Evolutionary conservation across 2,797 vertebrate species (phyloP), one percentile per base, ranked within the genome.

Genomic region (Sciaenops ocellatus): DNA sequence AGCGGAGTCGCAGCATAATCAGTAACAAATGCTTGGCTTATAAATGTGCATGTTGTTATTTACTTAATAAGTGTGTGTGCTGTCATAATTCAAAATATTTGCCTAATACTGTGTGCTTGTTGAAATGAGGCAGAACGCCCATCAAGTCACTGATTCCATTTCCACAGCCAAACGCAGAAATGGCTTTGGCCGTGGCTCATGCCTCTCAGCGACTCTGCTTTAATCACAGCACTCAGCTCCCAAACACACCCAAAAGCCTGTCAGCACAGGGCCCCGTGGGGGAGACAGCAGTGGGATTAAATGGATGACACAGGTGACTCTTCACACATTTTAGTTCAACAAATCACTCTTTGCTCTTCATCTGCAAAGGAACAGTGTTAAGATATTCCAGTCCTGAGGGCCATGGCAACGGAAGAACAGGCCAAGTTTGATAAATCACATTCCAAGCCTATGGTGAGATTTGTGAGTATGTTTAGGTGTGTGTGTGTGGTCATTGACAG

Each of bases 271-370:
- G 17, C 69, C 60, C 66, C 0, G 3, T 46, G 65, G 59, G 34
- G 59, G 56, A 60, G 44, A 46, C 71, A 51, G 67, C 55, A 54
- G 8, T 1, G 50, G 62, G 69, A 81, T 72, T 83, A 69, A 67
- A 81, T 42, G 10, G 62, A 77, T 81, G 67, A 69, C 78, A 84
- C 63, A 78, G 71, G 76, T 79, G 54, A 80, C 76, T 74, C 72
- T 52, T 73, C 60, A 67, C 64, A 71, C 17, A 7, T 77, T 76
- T 66, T 44, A 83, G 42, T 62, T 63, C 38, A 42, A 71, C n/a
- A 65, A 76, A 76, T 73, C 48, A 68, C 41, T 51, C 55, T 26
- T 56, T 67, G 62, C 48, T 73, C 66, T 72, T 87, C 64, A 81
- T 79, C 68, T 72, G 66, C n/a, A 56, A 64, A 74, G 2, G 1